phyloP scores from a whole-genome alignment of 2,113 vertebrate genomes.

The Tauraco erythrolophus region DNA sequence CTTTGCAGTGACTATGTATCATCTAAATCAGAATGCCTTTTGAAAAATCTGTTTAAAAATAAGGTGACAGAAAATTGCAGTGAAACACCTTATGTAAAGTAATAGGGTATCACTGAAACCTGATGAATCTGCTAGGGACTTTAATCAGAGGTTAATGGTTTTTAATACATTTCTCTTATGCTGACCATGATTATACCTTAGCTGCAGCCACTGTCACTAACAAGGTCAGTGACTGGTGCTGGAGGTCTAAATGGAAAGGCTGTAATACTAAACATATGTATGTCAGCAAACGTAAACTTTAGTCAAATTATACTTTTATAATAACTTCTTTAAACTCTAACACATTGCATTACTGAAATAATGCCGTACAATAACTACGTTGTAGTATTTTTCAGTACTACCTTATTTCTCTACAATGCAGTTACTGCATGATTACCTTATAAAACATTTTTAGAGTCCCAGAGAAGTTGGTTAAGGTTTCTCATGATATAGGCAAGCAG shows the following conservation, averaged over 20 bases:
- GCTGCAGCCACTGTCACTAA: neutral
- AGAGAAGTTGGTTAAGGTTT: slow-evolving; percentile 37
- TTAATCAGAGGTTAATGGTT: neutral
- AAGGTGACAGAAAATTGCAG: neutral
- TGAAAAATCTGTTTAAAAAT: slow-evolving; percentile 5
- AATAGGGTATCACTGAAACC: neutral
- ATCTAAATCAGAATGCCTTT: neutral
- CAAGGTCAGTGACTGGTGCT: slow-evolving; percentile 10
- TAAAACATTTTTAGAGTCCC: slow-evolving; percentile 57
- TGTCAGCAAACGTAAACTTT: slow-evolving; percentile 3
- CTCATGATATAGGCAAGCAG: neutral
- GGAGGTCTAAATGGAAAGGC: neutral
- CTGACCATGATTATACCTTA: neutral
- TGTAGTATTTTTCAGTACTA: slow-evolving; percentile 35
- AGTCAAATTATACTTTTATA: slow-evolving; percentile 13
- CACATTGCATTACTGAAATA: slow-evolving; percentile 27
- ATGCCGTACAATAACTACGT: neutral
- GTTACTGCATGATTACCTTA: slow-evolving; percentile 42
- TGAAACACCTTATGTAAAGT: neutral
- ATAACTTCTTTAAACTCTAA: slow-evolving; percentile 47
- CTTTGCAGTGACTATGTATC: neutral
- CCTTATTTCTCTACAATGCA: slow-evolving; percentile 30
- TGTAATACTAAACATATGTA: neutral
- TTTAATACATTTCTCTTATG: neutral
- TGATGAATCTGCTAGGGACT: neutral